phyloP scores from a whole-genome alignment of 2,113 vertebrate genomes.

The Ptyas mucosa region DNA sequence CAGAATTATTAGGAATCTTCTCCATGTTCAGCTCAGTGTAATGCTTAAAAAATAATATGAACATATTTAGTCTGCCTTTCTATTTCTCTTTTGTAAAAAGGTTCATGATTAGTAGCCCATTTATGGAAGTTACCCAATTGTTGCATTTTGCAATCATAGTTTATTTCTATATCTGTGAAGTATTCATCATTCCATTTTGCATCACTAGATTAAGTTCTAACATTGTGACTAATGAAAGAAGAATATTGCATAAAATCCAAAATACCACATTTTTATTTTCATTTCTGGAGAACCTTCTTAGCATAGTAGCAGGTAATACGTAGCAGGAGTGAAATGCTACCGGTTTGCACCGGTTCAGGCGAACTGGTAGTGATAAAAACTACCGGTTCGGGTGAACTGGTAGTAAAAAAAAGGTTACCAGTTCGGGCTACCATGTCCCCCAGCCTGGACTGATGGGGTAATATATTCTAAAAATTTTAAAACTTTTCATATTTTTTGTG shows the following conservation, averaged over 20 bases:
- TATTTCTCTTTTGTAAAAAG: background rate
- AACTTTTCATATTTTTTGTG: no score
- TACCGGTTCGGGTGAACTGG: no score
- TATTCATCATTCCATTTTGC: background rate
- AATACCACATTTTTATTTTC: background rate
- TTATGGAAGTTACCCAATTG: background rate
- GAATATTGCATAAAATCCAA: background rate
- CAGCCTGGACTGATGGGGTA: no score
- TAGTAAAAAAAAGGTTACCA: no score
- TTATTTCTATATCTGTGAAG: background rate
- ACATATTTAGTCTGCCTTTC: background rate
- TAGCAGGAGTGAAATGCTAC: background rate
- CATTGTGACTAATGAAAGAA: background rate
- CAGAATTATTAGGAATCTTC: background rate
- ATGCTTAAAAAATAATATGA: background rate
- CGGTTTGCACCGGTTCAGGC: no score
- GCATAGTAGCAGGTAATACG: background rate
- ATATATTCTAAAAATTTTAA: no score
- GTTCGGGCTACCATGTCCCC: no score
- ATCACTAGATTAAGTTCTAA: background rate
- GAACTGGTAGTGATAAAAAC: no score
- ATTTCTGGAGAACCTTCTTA: fast-evolving
- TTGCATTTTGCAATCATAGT: background rate
- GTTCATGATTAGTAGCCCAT: background rate
- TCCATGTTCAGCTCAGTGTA: background rate